Evolutionary conservation across 2,888 invertebrate genomes (phyloP), one percentile per base, ranked within the genome.

Genomic region (Drosophila anomelani): DNA sequence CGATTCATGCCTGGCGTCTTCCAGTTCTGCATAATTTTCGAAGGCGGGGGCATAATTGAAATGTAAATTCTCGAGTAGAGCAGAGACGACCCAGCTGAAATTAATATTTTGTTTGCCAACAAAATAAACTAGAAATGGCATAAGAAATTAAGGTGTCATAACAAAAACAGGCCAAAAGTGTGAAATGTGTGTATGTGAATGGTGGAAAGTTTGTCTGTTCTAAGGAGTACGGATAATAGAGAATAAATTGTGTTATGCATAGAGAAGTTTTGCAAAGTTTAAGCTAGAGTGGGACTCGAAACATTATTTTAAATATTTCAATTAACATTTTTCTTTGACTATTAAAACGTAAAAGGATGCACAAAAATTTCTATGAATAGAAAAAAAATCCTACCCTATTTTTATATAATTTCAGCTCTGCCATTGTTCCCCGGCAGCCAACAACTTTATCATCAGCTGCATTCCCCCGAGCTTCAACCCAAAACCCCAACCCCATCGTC

Each of bases 1-100:
- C 73, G 82, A 75, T 58, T 70, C 59, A 39, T 62, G 38, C 44
- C 43, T 39, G n/a, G 39, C 17, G 26, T 56, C 38, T 46, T 62
- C 61, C 32, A 20, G 60, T 47, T 61, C 49, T 51, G 66, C 72
- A 61, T 72, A 69, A 55, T 61, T 79, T 73, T 73, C 53, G 72
- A 20, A 41, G 20, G 51, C 13, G 39, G 41, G 64, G 60, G 80
- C 86, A 78, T 84, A 84, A 84, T 88, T 84, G 83, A 84, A 84
- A 84, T 84, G 86, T 85, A 84, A 88, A 84, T 84, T 84, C 80
- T 53, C 63, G 54, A 61, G 70, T 66, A 34, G 41, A 56, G 57
- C 41, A 69, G 70, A 73, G 61, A 67, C 49, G 79, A 57, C 67
- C 54, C 58, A 36, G 57, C 67, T 73, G 72, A 80, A 76, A 81